Evolutionary conservation across 2,888 invertebrate species (phyloP).

Genomic region (Lasioglossum pauxillum): DNA sequence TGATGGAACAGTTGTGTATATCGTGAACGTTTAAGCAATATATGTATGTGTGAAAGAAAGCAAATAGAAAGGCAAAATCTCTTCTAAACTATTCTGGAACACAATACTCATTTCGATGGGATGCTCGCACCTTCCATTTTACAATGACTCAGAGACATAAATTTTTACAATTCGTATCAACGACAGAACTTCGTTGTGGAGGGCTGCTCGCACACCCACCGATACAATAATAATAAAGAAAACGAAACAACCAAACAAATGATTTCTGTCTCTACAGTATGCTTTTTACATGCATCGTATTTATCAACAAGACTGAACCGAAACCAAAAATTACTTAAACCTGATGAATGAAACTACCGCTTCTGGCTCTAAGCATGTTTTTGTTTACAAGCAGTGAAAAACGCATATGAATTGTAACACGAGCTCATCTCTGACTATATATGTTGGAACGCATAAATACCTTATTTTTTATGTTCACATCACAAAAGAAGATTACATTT

Average conservation of each 20-base stretch:
- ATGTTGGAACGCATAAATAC: slow-evolving; percentile 28
- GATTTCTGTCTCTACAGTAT: slow-evolving; percentile 59
- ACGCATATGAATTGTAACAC: slow-evolving; percentile 31
- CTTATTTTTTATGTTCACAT: slow-evolving; percentile 19
- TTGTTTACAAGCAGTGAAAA: slow-evolving; percentile 32
- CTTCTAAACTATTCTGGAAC: slow-evolving; percentile 39
- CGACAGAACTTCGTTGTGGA: slow-evolving; percentile 47
- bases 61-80: slow-evolving; percentile 68
- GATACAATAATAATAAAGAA: slow-evolving; percentile 35
- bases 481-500: slow-evolving; percentile 23
- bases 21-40: slow-evolving; percentile 33
- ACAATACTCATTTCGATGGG: slow-evolving; percentile 49
- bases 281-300: slow-evolving; percentile 52
- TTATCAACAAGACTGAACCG: slow-evolving; percentile 68
- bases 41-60: slow-evolving; percentile 28
- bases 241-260: slow-evolving; percentile 46
- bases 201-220: slow-evolving; percentile 53
- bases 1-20: slow-evolving; percentile 24
- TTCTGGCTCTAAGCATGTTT: slow-evolving; percentile 48
- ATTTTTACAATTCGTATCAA: slow-evolving; percentile 46
- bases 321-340: slow-evolving; percentile 60
- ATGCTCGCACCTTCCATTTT: slow-evolving; percentile 61
- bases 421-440: slow-evolving; percentile 26
- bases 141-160: slow-evolving; percentile 41
- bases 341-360: slow-evolving; percentile 39